Evolutionary conservation across 2,113 vertebrate genomes (phyloP), one percentile per base, ranked within the genome.

Genomic region (Cyphomyrus discorhynchus): DNA sequence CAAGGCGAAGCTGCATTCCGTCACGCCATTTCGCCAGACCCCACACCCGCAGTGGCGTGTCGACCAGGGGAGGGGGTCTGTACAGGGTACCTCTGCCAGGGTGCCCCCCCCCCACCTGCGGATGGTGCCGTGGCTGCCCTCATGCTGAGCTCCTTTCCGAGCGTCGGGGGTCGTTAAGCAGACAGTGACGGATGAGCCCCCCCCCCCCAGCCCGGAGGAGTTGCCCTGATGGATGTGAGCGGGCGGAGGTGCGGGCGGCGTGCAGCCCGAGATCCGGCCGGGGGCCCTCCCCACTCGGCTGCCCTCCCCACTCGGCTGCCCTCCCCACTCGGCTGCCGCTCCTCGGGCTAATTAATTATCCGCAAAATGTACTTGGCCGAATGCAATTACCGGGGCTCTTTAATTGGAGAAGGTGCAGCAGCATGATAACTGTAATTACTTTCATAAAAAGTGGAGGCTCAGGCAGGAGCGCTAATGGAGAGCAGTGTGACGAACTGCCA

Each of bases 401-500:
- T 86, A 91, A 89, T 89, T 82, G 83, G 80, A 83, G 89, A 50
- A 91, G 53, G 88, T 90, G 89, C 39, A 46, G 82, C 39, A 87
- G 83, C 47, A 87, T 89, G 89, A 90, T 91, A 90, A 87, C 88
- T 42, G 31, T 90, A 90, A 91, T 89, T 83, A 50, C 56, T 89
- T 74, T 62, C 46, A 58, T 83, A 90, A 90, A 91, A 82, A 52
- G 70, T 66, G 17, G 74, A 52, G 86, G 13, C 89, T 82, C 47
- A 11, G 82, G 21, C 84, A 56, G 27, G 58, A 39, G 49, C 58
- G 49, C 52, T 77, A 84, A 87, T 89, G 31, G 27, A 66, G 62
- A 91, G 47, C 35, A 80, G 47, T 88, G n/a, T 50, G 49, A 42
- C 24, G 49, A 19, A 24, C 53, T 52, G 46, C 24, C 56, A 17